Evolutionary conservation across 1,140 invertebrate species (phyloP), one percentile per base, ranked within the genome.

Genomic region (Drosophila funebris): DNA sequence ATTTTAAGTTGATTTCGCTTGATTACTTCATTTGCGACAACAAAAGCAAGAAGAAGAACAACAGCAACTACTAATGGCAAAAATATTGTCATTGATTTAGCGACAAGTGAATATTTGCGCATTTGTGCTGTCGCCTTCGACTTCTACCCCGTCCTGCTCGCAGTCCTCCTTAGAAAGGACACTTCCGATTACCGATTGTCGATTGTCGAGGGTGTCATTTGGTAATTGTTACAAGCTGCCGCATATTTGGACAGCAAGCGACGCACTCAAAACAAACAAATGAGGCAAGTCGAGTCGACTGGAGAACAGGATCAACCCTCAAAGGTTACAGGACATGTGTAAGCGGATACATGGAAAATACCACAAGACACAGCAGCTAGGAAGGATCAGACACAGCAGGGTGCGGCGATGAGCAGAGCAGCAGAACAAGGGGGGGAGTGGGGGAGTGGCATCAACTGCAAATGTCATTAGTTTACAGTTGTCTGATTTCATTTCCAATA

Each of bases 191-290:
- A 43, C 44, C 72, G 70, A 61, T 50, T 60, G 29, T 22, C 75
- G 58, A 76, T 76, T 74, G 74, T 81, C 75, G 81, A 87, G 87
- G 87, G 87, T 90, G 87, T 90, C 87, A 90, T 90, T 90, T 90
- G 75, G 87, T 90, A 90, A 90, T 90, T 90, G 87, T 73, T 90
- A 90, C 87, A 90, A 85, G 81, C 82, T 85, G 81, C 81, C 81
- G 82, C 81, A 87, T 85, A 85, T 85, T 85, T 85, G 83, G 83
- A 88, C 78, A 87, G 74, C 60, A 33, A 50, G 62, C 78, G 48
- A 68, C 68, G 63, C 67, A 79, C 76, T 78, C 76, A 89, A 89
- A 80, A 79, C 77, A 89, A 80, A 85, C 76, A 88, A 89, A 89
- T 84, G 69, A 77, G 67, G 33, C 56, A 52, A 63, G 39, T 43